Percentiles rank a stretch among this genome's conserved stretches.
phyloP scores from a whole-genome alignment of 2,113 vertebrate species.

The Burhinus oedicnemus region DNA sequence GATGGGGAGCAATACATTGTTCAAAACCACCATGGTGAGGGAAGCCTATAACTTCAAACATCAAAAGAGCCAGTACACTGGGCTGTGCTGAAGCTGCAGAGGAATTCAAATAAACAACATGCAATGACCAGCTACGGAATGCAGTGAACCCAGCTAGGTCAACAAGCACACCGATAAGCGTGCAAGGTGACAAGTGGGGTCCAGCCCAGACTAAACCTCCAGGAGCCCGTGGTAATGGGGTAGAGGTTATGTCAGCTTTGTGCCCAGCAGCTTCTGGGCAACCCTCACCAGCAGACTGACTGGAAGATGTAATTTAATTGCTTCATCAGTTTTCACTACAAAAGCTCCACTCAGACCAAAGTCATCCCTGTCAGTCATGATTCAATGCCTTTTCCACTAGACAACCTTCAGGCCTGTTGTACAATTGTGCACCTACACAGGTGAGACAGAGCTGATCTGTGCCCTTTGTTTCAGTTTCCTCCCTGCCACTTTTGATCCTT shows the following conservation, averaged over 20 bases:
- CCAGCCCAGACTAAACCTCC: neutral
- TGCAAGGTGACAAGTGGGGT: neutral
- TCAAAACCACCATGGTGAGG: neutral
- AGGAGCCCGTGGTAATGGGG: neutral
- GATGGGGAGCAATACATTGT: neutral
- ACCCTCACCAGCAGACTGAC: neutral
- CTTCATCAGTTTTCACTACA: neutral
- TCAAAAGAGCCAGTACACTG: neutral
- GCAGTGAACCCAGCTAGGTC: constrained; percentile 14
- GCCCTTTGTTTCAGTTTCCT: neutral
- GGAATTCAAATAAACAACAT: constrained; percentile 46
- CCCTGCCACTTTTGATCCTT: neutral
- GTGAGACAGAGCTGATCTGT: neutral
- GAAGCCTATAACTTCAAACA: neutral
- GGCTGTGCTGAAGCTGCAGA: neutral
- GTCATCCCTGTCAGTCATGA: neutral
- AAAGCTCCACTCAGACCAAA: neutral
- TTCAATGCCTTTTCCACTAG: neutral
- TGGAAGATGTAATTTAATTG: neutral
- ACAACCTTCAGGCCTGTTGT: neutral
- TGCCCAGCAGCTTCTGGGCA: neutral
- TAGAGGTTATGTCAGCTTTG: neutral
- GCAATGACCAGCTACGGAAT: neutral
- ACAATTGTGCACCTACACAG: neutral
- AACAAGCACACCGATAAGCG: neutral